Conservation (phyloP, 2,113 vertebrate genomes). For the Pitta sordida region DNA sequence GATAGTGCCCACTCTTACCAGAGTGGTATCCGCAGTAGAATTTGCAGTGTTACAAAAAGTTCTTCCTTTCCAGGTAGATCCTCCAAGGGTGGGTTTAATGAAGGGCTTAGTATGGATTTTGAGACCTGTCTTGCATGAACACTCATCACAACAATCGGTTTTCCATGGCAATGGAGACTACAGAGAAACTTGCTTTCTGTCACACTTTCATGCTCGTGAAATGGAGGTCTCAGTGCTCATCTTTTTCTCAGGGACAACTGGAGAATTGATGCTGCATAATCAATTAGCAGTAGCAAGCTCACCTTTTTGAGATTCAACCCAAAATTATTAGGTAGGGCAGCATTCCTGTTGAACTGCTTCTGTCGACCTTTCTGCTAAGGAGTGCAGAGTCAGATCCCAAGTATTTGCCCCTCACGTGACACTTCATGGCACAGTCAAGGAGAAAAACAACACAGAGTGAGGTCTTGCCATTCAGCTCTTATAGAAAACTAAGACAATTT, state of each 20-base stretch:
- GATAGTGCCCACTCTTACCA: background rate
- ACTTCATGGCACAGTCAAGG: background rate
- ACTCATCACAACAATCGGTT: background rate
- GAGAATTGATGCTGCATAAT: background rate
- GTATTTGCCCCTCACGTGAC: background rate
- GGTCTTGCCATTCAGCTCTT: background rate
- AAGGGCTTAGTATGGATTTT: background rate
- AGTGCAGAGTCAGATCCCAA: background rate
- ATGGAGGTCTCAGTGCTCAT: background rate
- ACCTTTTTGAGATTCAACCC: background rate
- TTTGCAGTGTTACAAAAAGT: background rate
- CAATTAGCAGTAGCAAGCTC: background rate
- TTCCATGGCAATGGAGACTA: background rate
- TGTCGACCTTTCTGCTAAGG: background rate
- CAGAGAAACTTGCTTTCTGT: background rate
- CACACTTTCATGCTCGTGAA: background rate
- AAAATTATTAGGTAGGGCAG: background rate
- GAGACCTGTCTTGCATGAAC: background rate
- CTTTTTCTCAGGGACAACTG: background rate
- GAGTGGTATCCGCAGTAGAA: background rate
- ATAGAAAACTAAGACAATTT: background rate
- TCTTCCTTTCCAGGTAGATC: background rate
- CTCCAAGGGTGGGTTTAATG: background rate
- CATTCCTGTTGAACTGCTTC: background rate
- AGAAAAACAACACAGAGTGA: background rate